Conservation (phyloP, 1,140 invertebrate genomes). For the Hylyphantes graminicola region DNA sequence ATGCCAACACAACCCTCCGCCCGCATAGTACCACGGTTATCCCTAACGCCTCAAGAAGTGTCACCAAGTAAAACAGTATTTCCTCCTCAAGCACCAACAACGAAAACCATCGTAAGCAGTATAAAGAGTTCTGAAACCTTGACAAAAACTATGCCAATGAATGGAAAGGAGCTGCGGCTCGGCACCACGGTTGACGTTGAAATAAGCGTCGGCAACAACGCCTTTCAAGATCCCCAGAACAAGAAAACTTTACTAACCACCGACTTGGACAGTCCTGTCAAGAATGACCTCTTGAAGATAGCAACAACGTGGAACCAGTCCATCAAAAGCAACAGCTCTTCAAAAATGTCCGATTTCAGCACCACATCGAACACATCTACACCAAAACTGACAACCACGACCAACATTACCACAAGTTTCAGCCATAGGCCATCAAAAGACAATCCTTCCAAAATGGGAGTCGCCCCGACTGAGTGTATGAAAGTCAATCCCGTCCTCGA, state of each 20-base stretch:
- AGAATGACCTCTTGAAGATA: slow-evolving; percentile 51
- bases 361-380: slow-evolving; percentile 11
- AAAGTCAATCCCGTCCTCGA: slow-evolving; percentile 15
- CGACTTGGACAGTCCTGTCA: slow-evolving; percentile 5
- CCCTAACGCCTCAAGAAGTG: slow-evolving; percentile 3
- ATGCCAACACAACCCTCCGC: background rate
- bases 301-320: slow-evolving; percentile 57
- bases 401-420: slow-evolving; percentile 48
- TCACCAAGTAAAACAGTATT: background rate
- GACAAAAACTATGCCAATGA: slow-evolving; percentile 23
- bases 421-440: slow-evolving; percentile 6
- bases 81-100: background rate
- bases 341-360: background rate
- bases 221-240: background rate
- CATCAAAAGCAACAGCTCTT: slow-evolving; percentile 21
- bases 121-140: slow-evolving; percentile 28
- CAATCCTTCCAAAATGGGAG: background rate
- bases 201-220: slow-evolving; percentile 41
- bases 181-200: slow-evolving; percentile 51
- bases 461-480: background rate
- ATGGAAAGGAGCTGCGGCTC: slow-evolving; percentile 21
- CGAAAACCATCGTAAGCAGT: slow-evolving; percentile 30
- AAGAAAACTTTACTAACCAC: slow-evolving; percentile 31
- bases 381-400: slow-evolving; percentile 46
- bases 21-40: slow-evolving; percentile 14